Conservation (phyloP, 2,888 invertebrate genomes). For the Fragum whitleyi region DNA sequence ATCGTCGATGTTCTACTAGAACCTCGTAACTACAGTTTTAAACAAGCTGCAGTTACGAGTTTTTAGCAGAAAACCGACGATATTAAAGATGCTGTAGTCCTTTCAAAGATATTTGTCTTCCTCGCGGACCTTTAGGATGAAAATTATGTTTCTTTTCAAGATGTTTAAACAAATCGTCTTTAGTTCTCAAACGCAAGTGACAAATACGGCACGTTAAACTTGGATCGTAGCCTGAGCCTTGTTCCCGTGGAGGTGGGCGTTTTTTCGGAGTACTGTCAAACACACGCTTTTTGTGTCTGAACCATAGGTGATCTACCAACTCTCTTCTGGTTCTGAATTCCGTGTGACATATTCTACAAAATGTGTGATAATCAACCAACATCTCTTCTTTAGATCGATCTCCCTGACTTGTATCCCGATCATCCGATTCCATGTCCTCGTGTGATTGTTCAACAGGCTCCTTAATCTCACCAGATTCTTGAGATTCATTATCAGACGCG, state of each 20-base stretch:
- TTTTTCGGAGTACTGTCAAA: not conserved
- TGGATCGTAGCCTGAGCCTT: not conserved
- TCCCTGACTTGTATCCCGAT: not conserved
- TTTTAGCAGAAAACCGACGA: no score
- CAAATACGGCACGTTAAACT: constrained; percentile 16
- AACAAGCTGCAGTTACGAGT: no score
- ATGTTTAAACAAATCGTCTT: constrained; percentile 12
- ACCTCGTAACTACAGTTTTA: no score
- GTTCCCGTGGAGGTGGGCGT: not conserved
- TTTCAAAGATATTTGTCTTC: not conserved
- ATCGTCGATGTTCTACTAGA: no score
- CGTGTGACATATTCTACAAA: not conserved
- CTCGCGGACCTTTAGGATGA: not conserved
- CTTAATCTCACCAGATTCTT: no score
- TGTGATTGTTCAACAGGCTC: not conserved
- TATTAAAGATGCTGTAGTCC: not conserved
- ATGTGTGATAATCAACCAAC: not conserved
- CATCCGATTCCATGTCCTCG: not conserved
- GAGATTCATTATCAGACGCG: no score
- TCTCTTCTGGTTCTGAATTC: not conserved
- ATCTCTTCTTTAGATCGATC: not conserved
- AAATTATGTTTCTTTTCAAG: not conserved
- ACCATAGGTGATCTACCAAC: constrained; percentile 8
- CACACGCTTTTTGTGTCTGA: not conserved
- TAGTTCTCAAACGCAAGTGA: not conserved